phyloP scores from a whole-genome alignment of 2,797 vertebrate species.

The Hapalemur alaotrensis region DNA sequence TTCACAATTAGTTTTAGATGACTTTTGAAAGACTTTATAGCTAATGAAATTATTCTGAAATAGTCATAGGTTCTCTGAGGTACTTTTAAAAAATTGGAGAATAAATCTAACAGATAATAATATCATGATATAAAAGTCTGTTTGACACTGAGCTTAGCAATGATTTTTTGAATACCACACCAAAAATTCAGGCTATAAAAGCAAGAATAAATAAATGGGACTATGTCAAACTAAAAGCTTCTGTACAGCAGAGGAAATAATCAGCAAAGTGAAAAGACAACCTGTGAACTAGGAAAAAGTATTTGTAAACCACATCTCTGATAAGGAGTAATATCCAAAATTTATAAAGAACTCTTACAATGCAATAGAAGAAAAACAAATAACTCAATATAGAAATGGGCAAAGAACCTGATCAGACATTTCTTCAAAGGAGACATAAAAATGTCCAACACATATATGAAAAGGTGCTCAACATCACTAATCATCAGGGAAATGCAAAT shows the following conservation, averaged over 20 bases:
- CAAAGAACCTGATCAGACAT: not conserved
- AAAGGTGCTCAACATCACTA: not conserved
- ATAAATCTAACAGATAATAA: conserved; percentile 38
- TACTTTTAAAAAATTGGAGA: conserved; percentile 31
- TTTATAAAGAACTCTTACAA: not conserved
- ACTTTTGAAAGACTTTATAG: conserved; percentile 6
- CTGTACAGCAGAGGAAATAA: not conserved
- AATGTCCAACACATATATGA: not conserved
- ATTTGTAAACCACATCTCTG: not conserved
- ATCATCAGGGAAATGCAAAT: not conserved
- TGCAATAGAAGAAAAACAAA: not conserved
- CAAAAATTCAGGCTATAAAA: not conserved
- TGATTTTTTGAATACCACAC: not conserved
- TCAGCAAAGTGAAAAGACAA: not conserved
- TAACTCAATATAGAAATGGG: too few relatives aligned
- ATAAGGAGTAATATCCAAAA: not conserved
- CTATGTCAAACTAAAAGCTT: not conserved
- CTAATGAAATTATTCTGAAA: conserved; percentile 56
- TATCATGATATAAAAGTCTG: conserved; percentile 21
- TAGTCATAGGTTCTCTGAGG: conserved; percentile 19
- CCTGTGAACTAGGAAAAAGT: not conserved
- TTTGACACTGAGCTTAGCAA: not conserved
- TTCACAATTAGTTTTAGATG: conserved; percentile 48
- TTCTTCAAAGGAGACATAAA: not conserved
- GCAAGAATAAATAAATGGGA: not conserved